Evolutionary conservation across 2,888 invertebrate genomes (phyloP).

Genomic region (Bugula neritina): DNA sequence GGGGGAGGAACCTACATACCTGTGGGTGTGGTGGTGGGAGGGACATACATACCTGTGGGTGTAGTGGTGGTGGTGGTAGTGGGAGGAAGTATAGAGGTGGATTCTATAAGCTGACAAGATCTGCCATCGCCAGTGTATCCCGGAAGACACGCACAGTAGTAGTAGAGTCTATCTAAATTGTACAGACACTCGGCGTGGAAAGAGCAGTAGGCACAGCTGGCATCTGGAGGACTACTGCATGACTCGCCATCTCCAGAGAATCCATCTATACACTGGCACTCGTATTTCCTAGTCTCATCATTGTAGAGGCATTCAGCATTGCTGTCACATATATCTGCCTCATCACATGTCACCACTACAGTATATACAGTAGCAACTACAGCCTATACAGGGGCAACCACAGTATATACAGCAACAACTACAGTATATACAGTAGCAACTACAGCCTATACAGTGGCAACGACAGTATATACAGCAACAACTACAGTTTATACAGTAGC

Average conservation of each 20-base stretch:
- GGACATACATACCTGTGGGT: background rate
- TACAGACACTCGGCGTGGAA: slow-evolving; percentile 61
- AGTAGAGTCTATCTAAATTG: slow-evolving; percentile 53
- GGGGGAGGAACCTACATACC: too few species aligned
- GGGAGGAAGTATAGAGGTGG: background rate
- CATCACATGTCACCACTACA: slow-evolving; percentile 37
- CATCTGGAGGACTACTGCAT: slow-evolving; percentile 37
- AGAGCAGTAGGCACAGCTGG: slow-evolving; percentile 57
- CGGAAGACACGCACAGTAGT: slow-evolving; percentile 65
- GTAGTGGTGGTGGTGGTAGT: background rate
- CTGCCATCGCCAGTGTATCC: slow-evolving; percentile 63
- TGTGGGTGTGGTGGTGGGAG: too few species aligned
- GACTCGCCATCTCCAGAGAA: slow-evolving; percentile 48
- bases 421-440: too few species aligned
- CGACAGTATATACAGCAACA: too few species aligned
- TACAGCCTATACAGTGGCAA: background rate
- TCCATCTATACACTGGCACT: slow-evolving; percentile 47
- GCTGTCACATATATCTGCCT: slow-evolving; percentile 44
- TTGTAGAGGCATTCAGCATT: slow-evolving; percentile 50
- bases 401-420: background rate
- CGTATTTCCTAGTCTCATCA: slow-evolving; percentile 34
- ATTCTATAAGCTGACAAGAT: slow-evolving; percentile 61
- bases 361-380: background rate
- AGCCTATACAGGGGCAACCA: background rate
- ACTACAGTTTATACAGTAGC: too few species aligned